Evolutionary conservation across 2,113 vertebrate genomes (phyloP), one percentile per base, ranked within the genome.

Genomic region (Pogona vitticeps): DNA sequence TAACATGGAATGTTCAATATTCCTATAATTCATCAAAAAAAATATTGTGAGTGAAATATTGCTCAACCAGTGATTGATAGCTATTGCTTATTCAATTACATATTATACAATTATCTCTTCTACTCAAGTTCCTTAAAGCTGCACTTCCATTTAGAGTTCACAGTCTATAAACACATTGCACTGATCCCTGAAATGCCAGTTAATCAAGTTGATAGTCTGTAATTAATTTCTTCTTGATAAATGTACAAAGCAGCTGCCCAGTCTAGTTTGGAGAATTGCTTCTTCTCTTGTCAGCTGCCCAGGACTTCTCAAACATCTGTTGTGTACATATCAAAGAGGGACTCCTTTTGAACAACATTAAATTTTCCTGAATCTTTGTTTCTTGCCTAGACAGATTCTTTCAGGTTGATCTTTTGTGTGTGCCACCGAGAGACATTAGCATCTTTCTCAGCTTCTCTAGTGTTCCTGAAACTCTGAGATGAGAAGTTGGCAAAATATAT

Each of bases 361-460:
- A 70, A 70, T 70, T 86, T 70, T 23, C 33, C 26, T 61, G 58
- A 80, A 46, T 86, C 26, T 9, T 61, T 46, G 26, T 86, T 80
- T 80, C 38, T 72, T 80, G 36, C 40, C 36, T 61, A 36, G n/a
- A 23, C 63, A n/a, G 68, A 12, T 46, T 59, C 28, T 80, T 42
- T 7, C 28, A 7, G 42, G 14, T 28, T 26, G 5, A 33, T 23
- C 40, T 10, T 75, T 10, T 21, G 76, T 84, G 23, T 38, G 68
- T 46, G 58, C 36, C 31, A 86, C 20, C 42, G 28, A 46, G 70
- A 80, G 8, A 59, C 33, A 8, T 78, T 80, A 68, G 7, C 26
- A 23, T 9, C 0, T 36, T 18, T 59, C 85, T 89, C 92, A 90
- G 42, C 86, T 84, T 84, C 83, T 83, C 82, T 87, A 65, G 33